Evolutionary conservation across 2,797 vertebrate genomes (phyloP).

Genomic region (Pipistrellus kuhlii): DNA sequence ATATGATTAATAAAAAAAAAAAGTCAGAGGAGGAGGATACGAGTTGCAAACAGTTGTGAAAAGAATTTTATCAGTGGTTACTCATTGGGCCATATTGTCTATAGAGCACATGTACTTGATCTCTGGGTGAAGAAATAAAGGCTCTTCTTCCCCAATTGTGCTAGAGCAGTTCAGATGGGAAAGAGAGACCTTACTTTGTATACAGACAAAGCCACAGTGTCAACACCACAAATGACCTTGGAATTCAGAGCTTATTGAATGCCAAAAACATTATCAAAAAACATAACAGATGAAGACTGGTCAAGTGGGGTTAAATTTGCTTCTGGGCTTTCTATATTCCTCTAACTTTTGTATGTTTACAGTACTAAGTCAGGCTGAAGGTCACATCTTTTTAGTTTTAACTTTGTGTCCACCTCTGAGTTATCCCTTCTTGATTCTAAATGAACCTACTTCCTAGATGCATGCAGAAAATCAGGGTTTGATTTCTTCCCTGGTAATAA

Average conservation of each 20-base stretch:
- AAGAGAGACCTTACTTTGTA: background rate
- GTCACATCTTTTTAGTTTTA: constrained; percentile 14
- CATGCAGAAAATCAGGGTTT: background rate
- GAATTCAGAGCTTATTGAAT: background rate
- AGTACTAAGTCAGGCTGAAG: background rate
- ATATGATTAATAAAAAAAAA: background rate
- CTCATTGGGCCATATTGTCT: background rate
- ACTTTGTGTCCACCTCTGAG: background rate
- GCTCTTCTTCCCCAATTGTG: background rate
- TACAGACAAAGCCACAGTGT: background rate
- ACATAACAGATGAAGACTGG: background rate
- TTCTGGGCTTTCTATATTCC: background rate
- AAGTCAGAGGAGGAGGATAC: background rate
- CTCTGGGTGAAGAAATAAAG: background rate
- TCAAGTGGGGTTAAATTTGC: background rate
- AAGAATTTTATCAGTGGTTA: background rate
- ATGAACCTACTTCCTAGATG: background rate
- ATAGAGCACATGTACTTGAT: background rate
- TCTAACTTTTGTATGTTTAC: background rate
- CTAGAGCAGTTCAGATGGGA: background rate
- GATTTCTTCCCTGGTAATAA: background rate
- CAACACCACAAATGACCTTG: background rate
- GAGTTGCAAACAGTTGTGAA: background rate
- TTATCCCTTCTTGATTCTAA: constrained; percentile 16
- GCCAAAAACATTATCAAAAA: background rate